Conservation (phyloP, 2,797 vertebrate genomes). For the Thalassophryne amazonica region DNA sequence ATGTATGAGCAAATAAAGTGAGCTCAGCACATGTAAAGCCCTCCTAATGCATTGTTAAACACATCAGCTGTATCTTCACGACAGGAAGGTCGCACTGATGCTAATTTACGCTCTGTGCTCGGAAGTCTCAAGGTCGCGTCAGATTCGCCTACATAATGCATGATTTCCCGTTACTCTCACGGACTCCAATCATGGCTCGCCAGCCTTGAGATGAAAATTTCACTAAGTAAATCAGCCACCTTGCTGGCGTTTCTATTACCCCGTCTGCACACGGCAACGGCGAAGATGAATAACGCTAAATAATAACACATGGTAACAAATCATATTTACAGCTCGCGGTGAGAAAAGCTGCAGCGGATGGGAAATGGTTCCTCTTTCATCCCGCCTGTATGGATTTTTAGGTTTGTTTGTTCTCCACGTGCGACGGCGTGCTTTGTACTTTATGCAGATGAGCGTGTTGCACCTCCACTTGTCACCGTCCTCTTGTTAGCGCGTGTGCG, state of each 20-base stretch:
- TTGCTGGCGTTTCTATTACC: conserved; percentile 99
- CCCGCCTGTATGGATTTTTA: conserved; percentile 47
- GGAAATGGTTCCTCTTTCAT: conserved; percentile 73
- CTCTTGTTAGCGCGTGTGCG: conserved; percentile 65
- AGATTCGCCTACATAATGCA: conserved; percentile 94
- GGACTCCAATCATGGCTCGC: conserved; percentile 91
- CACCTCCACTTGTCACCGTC: conserved; percentile 65
- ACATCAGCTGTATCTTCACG: conserved; percentile 83
- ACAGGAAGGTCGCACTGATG: conserved; percentile 84
- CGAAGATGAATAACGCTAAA: conserved; percentile 96
- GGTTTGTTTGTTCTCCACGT: conserved; percentile 31
- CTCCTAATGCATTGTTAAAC: conserved; percentile 87
- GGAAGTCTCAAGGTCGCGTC: conserved; percentile 94
- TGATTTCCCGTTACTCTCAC: conserved; percentile 87
- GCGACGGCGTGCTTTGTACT: conserved; percentile 49
- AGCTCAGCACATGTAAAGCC: conserved; percentile 76
- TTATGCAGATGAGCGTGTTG: conserved; percentile 65
- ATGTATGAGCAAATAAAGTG: conserved; percentile 77
- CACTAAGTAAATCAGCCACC: conserved; percentile 99
- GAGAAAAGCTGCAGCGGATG: conserved; percentile 58
- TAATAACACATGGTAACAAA: conserved; percentile 93
- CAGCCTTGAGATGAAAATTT: conserved; percentile 99
- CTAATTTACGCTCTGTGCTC: conserved; percentile 87
- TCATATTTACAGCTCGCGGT: conserved; percentile 85
- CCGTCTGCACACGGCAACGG: conserved; percentile 92